These are phyloP conservation scores for Ormia ochracea DNA, from an alignment of 2,888 invertebrate genomes.

Conservation along the genomic window DNA sequence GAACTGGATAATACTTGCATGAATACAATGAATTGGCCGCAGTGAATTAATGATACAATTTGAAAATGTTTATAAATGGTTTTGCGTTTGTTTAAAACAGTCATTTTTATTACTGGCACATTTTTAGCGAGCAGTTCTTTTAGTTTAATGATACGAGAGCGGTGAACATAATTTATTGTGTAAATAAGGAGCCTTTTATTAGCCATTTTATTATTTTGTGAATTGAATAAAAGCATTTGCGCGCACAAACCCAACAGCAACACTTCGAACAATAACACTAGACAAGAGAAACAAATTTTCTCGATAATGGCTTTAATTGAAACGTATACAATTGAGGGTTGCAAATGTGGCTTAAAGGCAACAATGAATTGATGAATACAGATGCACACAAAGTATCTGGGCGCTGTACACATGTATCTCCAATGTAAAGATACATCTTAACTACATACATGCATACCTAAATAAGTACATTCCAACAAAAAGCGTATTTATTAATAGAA, in stretches of 20 bases:
- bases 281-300: slow-evolving; percentile 26
- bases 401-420: background rate
- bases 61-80: slow-evolving; percentile 31
- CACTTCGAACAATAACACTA: slow-evolving; percentile 8
- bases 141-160: slow-evolving; percentile 46
- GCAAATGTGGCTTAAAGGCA: slow-evolving; percentile 43
- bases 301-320: slow-evolving; percentile 33
- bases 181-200: slow-evolving; percentile 46
- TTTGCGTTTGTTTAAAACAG: background rate
- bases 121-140: background rate
- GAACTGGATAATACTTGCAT: slow-evolving; percentile 4
- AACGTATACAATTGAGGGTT: slow-evolving; percentile 33
- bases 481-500: background rate
- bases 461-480: background rate
- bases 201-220: slow-evolving; percentile 36
- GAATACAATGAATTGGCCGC: slow-evolving; percentile 54
- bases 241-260: background rate
- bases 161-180: slow-evolving; percentile 41
- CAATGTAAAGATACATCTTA: background rate
- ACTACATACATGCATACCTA: background rate
- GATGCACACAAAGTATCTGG: slow-evolving; percentile 12
- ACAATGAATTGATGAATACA: slow-evolving; percentile 18
- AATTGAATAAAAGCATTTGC: slow-evolving; percentile 32
- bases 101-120: slow-evolving; percentile 27
- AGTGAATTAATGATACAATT: slow-evolving; percentile 59